Conservation (phyloP, 2,113 vertebrate species). For the Benitochromis conjunctus region DNA sequence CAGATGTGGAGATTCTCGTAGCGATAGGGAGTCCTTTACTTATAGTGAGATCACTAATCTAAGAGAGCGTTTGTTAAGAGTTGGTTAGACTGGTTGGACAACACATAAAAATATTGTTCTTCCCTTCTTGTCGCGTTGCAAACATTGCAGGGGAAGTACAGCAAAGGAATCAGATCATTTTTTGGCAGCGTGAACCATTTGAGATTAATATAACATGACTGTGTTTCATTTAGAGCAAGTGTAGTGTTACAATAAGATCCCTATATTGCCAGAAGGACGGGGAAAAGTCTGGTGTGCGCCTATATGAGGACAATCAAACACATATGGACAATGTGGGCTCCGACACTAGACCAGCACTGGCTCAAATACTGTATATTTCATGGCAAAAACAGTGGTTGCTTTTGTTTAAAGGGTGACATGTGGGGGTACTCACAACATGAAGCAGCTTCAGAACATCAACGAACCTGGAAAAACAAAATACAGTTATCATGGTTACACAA, state of each 20-base stretch:
- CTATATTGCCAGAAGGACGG: neutral
- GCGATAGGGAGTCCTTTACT: neutral
- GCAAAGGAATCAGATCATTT: neutral
- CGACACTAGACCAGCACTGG: neutral
- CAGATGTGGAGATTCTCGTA: neutral
- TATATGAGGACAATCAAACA: constrained; percentile 28
- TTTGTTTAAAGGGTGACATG: neutral
- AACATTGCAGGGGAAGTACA: neutral
- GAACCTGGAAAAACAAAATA: constrained; percentile 76
- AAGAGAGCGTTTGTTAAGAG: neutral
- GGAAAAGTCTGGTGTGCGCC: constrained; percentile 7
- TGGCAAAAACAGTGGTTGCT: neutral
- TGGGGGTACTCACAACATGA: constrained; percentile 89
- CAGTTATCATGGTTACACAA: neutral
- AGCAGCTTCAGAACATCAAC: constrained; percentile 96
- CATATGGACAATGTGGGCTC: constrained; percentile 43
- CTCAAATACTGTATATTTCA: neutral
- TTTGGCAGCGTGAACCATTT: neutral
- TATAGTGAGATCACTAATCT: neutral
- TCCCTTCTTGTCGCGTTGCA: neutral
- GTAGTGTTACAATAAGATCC: neutral
- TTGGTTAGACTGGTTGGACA: neutral
- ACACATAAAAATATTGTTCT: neutral
- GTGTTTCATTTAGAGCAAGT: neutral
- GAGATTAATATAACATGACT: neutral